Evolutionary conservation across 2,113 vertebrate species (phyloP), one percentile per base, ranked within the genome.

Genomic region (Crocuta crocuta): DNA sequence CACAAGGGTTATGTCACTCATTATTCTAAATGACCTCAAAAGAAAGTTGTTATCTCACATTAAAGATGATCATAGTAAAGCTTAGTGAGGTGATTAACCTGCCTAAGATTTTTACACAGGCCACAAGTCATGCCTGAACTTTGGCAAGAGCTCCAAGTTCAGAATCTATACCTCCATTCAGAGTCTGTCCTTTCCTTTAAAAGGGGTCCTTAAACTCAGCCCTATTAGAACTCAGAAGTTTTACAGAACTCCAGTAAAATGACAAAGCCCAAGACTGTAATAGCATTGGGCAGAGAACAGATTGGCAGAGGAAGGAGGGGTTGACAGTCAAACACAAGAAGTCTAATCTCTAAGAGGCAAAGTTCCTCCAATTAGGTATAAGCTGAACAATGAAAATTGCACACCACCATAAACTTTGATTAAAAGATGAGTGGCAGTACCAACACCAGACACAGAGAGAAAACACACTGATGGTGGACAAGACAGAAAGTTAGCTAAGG

Each of bases 241-340:
- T 91, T 87, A 87, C 61, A 89, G 70, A 97, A 83, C 9, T 55
- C 76, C 43, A 92, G 15, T 24, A 71, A 95, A 84, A 65, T 45
- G 58, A n/a, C 79, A 89, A 90, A 73, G 65, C 13, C 39, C 53
- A 84, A 90, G 66, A 78, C 10, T 79, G n/a, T 28, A 79, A 89
- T 33, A 17, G 53, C 65, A 74, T 74, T 66, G 80, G 10, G 58
- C 35, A 71, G 63, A 84, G 17, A 89, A 97, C 16, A 35, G 63
- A 79, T 58, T 55, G 10, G n/a, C 11, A 8, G 43, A 71, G 65
- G 24, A n/a, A n/a, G n/a, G 13, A 0, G 1, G 33, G 24, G 13
- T 74, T 94, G 19, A 73, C 50, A 80, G 24, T 48, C 80, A 66
- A 81, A 80, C 78, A 61, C n/a, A 61, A 65, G n/a, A 7, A 85